Conservation (phyloP, 2,888 invertebrate species). For the Clostera curtula region DNA sequence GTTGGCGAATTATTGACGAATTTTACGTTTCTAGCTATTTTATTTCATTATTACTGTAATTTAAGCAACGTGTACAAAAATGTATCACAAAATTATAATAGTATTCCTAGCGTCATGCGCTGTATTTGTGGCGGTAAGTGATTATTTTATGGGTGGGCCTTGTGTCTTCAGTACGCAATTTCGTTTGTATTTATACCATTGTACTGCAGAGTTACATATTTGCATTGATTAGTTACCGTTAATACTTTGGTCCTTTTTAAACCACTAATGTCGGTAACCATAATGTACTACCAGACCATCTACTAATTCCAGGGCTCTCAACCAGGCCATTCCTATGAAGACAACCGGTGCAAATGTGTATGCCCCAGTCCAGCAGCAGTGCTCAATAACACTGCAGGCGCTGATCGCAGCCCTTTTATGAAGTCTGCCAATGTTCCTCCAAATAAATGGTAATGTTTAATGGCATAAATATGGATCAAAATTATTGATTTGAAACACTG, state of each 20-base stretch:
- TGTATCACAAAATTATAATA: not conserved
- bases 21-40: too few relatives aligned
- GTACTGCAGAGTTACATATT: not conserved
- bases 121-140: slow-evolving; percentile 1
- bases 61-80: too few relatives aligned
- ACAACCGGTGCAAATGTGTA: slow-evolving; percentile 90
- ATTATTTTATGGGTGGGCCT: too few relatives aligned
- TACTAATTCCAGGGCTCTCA: not conserved
- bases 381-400: slow-evolving; percentile 76
- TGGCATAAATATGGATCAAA: not conserved
- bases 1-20: too few relatives aligned
- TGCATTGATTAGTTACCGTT: too few relatives aligned
- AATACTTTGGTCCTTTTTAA: not conserved
- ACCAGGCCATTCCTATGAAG: slow-evolving; percentile 78
- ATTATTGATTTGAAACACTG: not conserved
- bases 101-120: not conserved
- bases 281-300: not conserved
- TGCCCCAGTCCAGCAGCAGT: slow-evolving; percentile 87
- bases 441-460: slow-evolving; percentile 79
- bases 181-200: not conserved
- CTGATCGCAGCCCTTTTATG: slow-evolving; percentile 82
- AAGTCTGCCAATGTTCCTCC: slow-evolving; percentile 82
- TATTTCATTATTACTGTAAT: too few relatives aligned
- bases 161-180: not conserved
- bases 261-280: not conserved